Evolutionary conservation across 1,140 invertebrate genomes (phyloP), one percentile per base, ranked within the genome.

Genomic region (Cheumatopsyche charites): DNA sequence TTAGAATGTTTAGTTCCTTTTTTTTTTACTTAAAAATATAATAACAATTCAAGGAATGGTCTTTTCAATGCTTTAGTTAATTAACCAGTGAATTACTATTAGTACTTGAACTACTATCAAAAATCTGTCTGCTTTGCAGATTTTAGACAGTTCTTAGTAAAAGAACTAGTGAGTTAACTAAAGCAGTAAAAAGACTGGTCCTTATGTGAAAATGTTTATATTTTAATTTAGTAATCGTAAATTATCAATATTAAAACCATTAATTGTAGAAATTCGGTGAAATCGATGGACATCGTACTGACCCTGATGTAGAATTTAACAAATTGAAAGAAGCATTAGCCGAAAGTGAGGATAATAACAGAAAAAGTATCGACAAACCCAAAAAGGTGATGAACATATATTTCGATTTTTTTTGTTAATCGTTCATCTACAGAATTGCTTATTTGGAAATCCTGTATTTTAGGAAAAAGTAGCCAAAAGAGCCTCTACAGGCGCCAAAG

Each of bases 221-320:
- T n/a, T n/a, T n/a, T n/a, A n/a, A n/a, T n/a, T n/a, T n/a, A n/a
- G n/a, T n/a, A n/a, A n/a, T n/a, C n/a, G n/a, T n/a, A n/a, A n/a
- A n/a, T n/a, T n/a, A n/a, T n/a, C n/a, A n/a, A n/a, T n/a, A 36
- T 36, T 36, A 4, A 36, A 36, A 4, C 29, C 29, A 4, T 65
- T 42, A 0, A 47, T n/a, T 21, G 41, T 62, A 70, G 67, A 70
- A 70, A 70, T 70, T 62, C 25, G 67, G 67, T 0, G 19, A 61
- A 29, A 71, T 83, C 26, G 82, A 84, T 65, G 81, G 81, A 5
- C 79, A 80, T 77, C 83, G 81, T 0, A 80, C 83, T 36, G 86
- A 88, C 75, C 80, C 87, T 0, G 88, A 91, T 73, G 87, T 87
- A n/a, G 85, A 91, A 62, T 91, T 92, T 75, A 89, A 92, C 76